Evolutionary conservation across 1,140 invertebrate species (phyloP), one percentile per base, ranked within the genome.

Genomic region (Oryzaephilus surinamensis): DNA sequence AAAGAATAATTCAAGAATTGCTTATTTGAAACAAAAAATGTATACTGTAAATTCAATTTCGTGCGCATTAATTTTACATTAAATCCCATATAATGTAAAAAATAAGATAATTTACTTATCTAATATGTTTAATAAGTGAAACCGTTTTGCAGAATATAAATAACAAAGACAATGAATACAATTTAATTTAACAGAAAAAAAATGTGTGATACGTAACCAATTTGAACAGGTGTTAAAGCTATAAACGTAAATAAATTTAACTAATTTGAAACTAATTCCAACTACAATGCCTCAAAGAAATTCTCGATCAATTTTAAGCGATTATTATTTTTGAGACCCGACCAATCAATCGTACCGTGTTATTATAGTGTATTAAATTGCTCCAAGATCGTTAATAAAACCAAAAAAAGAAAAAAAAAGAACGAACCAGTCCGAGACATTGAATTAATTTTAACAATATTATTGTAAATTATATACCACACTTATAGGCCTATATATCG

Each of bases 341-440:
- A 38, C 47, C 51, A 52, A 52, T 52, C 51, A 52, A 52, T 52
- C 39, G 48, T 42, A 50, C 45, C 48, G 43, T 52, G 39, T 52
- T 52, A 52, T 52, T 52, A 52, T 41, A 41, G 45, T 37, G 48
- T 50, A 52, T 47, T 46, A 52, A 47, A 52, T 47, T 40, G 46
- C 38, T 38, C 30, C 23, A 24, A 20, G 39, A 39, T 36, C 47
- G 41, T 49, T 49, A 49, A 46, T 46, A 49, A 49, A 49, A 24
- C 10, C 10, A 11, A 24, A n/a, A 10, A 24, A 24, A 2, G 23
- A 24, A 8, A 24, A 3, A 24, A 24, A 24, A 11, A 24, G 23
- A 24, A 24, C 45, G 35, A 49, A 42, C 43, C 43, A 31, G 43
- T 38, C 43, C 39, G 38, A 38, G 47, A 49, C 47, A 49, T 36